Evolutionary conservation across 64 coral and sea anemone genomes (phyloP).

Genomic region (Pachyseris speciosa): DNA sequence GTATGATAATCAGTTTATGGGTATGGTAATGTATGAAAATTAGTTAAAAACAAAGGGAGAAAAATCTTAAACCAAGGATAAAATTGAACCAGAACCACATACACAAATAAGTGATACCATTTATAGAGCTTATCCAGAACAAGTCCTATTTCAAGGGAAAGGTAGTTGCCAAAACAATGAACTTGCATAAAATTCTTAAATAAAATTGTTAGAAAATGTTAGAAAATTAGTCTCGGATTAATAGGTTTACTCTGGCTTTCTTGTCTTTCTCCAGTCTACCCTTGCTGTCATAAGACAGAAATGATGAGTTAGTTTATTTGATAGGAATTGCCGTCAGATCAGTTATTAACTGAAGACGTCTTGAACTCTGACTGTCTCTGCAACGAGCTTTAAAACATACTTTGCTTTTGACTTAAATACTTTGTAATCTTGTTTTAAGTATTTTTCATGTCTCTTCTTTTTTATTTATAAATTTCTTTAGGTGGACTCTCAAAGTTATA

Average conservation of each 20-base stretch:
- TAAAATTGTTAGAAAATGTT: too few relatives aligned
- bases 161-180: too few relatives aligned
- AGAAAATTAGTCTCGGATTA: too few relatives aligned
- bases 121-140: too few relatives aligned
- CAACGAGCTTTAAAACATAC: background rate
- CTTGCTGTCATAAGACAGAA: conserved; percentile 10
- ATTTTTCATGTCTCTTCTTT: background rate
- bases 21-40: too few relatives aligned
- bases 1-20: too few relatives aligned
- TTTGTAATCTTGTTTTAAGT: background rate
- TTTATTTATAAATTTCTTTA: background rate
- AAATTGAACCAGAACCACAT: too few relatives aligned
- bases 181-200: too few relatives aligned
- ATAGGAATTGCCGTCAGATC: conserved; percentile 99
- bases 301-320: conserved; percentile 69
- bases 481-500: conserved; percentile 44
- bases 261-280: background rate
- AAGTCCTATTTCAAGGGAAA: too few relatives aligned
- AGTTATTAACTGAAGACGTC: conserved; percentile 77
- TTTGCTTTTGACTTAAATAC: background rate
- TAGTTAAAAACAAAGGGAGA: too few relatives aligned
- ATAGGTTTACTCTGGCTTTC: background rate
- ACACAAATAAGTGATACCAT: too few relatives aligned
- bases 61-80: too few relatives aligned
- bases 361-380: conserved; percentile 65